Base-by-base conservation (phyloP, 2,888 invertebrate species). In the Meiosimyza decipiens region DNA sequence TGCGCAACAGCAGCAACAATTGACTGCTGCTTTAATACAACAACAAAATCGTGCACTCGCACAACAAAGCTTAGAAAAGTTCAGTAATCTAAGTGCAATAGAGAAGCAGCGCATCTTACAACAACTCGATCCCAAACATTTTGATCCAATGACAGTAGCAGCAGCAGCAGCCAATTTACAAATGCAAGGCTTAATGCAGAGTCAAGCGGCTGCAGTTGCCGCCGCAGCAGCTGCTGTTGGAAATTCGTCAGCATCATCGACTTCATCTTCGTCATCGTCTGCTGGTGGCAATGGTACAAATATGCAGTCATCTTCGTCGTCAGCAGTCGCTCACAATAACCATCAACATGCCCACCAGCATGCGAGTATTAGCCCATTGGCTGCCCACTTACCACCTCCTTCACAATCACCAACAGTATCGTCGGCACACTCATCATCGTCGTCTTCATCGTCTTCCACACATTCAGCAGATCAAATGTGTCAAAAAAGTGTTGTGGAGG, bases 11-110 rank as follows among this genome's bases (percentile, higher is more conserved):
- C 92, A 92, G 78, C 92, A 92, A 78, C 91, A 91, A 82, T 88
- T 92, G 80, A 88, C 89, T 6, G 89, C 89, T 1, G 89, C 89
- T 11, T 82, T 92, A 62, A 88, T 92, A 73, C 92, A 92, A 79
- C 92, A 92, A 77, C 92, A 92, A 83, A 91, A 89, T 82, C 86
- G 90, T 18, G 90, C 87, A 49, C 88, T 90, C 55, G 90, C 90
- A 7, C 90, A 90, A 82, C 89, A 90, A 88, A 89, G 90, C 64
- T 86, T 91, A 65, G 93, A 93, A 81, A 93, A 92, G 84, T 90
- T 91, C 77, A 87, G 88, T 55, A 87, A 81, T 72, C 86, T 90
- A 50, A 84, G 86, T 3, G 88, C 89, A 66, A 82, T 90, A 76
- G 90, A 90, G 79, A 90, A 90, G 78, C 90, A 90, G 77, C 85